Percentiles rank a stretch among this genome's conserved stretches.
These are phyloP conservation scores for Hanleya hanleyi DNA, from an alignment of 2,888 invertebrate genomes.

Conservation along the genomic window DNA sequence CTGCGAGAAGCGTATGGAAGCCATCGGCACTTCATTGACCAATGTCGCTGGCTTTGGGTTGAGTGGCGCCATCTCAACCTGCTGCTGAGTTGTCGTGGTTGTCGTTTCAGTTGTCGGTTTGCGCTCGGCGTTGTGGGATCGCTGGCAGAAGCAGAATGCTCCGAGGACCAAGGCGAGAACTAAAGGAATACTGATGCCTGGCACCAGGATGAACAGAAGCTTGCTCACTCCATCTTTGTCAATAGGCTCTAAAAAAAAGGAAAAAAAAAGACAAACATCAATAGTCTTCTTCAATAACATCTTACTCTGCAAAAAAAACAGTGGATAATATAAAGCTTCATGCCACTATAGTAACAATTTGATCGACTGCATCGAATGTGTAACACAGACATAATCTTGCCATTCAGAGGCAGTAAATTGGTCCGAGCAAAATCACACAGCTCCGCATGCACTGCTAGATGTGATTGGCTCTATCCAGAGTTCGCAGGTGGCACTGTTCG, in stretches of 20 bases:
- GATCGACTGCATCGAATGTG: too few species aligned
- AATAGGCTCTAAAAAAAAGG: conserved; percentile 46
- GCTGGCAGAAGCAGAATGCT: conserved; percentile 68
- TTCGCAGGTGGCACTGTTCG: too few species aligned
- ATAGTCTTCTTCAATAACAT: too few species aligned
- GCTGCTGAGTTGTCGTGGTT: conserved; percentile 11
- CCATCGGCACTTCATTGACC: conserved; percentile 89
- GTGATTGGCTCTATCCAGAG: too few species aligned
- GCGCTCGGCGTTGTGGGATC: conserved; percentile 41
- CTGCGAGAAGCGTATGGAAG: conserved; percentile 77
- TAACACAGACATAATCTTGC: too few species aligned
- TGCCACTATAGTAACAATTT: too few species aligned
- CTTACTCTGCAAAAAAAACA: too few species aligned
- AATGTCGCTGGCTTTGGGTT: conserved; percentile 74
- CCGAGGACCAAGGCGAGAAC: conserved; percentile 66
- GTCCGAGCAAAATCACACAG: too few species aligned
- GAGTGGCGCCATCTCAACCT: conserved; percentile 63
- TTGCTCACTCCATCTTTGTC: conserved; percentile 65
- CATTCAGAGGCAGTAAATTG: too few species aligned
- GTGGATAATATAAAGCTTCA: too few species aligned
- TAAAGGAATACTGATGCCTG: conserved; percentile 71
- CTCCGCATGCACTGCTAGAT: too few species aligned
- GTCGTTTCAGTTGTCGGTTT: background rate
- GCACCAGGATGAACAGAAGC: conserved; percentile 78
- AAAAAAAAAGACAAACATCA: too few species aligned